Percentiles rank a stretch among this genome's conserved stretches.
Conservation (phyloP, 2,888 invertebrate species). For the Euproctis similis region DNA sequence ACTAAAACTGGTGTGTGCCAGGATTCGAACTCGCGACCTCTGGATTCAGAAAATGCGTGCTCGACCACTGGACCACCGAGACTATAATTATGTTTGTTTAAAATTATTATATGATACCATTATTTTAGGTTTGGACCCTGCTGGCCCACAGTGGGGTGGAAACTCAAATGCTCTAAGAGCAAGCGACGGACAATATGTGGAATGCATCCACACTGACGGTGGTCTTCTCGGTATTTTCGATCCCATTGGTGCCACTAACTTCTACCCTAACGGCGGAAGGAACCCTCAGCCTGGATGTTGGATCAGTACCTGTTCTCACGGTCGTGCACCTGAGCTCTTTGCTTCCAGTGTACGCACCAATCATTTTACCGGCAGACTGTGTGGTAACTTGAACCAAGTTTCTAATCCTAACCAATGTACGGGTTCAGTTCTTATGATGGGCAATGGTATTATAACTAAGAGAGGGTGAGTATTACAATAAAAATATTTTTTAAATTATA, state of each 20-base stretch:
- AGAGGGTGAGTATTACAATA: conserved; percentile 35
- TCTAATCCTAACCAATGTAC: conserved; percentile 27
- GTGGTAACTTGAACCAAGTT: conserved; percentile 36
- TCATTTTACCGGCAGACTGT: conserved; percentile 39
- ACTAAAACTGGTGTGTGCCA: no score
- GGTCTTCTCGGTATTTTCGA: conserved; percentile 46
- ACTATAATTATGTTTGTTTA: no score
- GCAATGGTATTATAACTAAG: conserved; percentile 38
- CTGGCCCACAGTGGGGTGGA: conserved; percentile 47
- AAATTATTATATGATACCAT: no score
- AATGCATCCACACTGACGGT: conserved; percentile 57
- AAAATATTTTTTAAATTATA: no score
- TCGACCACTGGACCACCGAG: no score
- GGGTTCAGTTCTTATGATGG: conserved; percentile 36
- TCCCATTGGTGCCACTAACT: conserved; percentile 43
- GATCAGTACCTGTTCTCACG: conserved; percentile 46
- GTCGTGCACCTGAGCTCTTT: conserved; percentile 40
- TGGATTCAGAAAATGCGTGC: no score
- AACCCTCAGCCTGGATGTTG: conserved; percentile 53
- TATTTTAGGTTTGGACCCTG: conserved; percentile 53
- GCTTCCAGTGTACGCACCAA: conserved; percentile 43
- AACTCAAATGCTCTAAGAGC: conserved; percentile 38
- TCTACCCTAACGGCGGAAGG: conserved; percentile 59
- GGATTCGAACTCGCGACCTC: no score
- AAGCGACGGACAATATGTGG: conserved; percentile 44